phyloP scores from a whole-genome alignment of 2,797 vertebrate species.

The Sebastolobus altivelis region DNA sequence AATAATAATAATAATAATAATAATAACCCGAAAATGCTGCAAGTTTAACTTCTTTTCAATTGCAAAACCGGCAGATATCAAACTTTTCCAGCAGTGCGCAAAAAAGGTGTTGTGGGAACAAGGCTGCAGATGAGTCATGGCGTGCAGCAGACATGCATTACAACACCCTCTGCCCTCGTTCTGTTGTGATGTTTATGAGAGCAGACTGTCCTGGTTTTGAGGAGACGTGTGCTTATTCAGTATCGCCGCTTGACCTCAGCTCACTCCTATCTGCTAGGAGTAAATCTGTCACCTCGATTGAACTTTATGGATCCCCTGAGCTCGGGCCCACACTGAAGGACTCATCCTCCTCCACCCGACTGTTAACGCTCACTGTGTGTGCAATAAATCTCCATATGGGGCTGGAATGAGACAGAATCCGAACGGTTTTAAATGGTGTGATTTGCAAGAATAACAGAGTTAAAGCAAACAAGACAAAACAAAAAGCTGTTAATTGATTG shows the following conservation, averaged over 20 bases:
- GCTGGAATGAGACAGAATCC: constrained; percentile 20
- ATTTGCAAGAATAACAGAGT: constrained; percentile 1
- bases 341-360: constrained; percentile 25
- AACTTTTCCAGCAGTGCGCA: constrained; percentile 25
- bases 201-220: constrained; percentile 62
- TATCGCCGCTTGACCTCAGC: constrained; percentile 59
- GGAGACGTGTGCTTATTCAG: constrained; percentile 54
- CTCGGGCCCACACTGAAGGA: background rate
- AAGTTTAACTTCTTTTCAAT: background rate
- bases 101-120: constrained; percentile 41
- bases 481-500: background rate
- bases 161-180: constrained; percentile 39
- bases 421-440: background rate
- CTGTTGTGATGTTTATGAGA: constrained; percentile 62
- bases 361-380: constrained; percentile 19
- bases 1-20: no score
- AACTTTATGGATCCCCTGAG: constrained; percentile 53
- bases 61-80: constrained; percentile 22
- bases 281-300: constrained; percentile 64
- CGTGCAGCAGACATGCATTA: constrained; percentile 48
- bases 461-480: background rate
- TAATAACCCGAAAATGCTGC: background rate
- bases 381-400: constrained; percentile 26
- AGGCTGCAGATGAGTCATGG: constrained; percentile 60
- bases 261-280: constrained; percentile 48